A percentile compares a stretch with the other conserved stretches of the same genome.
phyloP scores from a whole-genome alignment of 2,888 invertebrate genomes.

The Coelogynopora nodosa region DNA sequence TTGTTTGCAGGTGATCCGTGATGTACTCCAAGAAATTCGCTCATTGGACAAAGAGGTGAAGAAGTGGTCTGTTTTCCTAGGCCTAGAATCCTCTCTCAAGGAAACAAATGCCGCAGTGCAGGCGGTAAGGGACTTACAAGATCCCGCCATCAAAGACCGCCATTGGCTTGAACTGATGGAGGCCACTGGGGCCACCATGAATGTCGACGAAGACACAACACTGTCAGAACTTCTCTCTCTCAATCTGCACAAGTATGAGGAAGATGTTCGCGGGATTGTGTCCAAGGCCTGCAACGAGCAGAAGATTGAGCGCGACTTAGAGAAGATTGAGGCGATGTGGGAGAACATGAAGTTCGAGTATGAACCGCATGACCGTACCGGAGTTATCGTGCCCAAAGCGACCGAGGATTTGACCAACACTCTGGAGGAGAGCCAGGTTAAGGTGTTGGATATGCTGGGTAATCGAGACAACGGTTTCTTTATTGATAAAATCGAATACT shows the following conservation, averaged over 20 bases:
- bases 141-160: constrained; percentile 87
- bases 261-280: constrained; percentile 89
- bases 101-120: constrained; percentile 37
- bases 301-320: constrained; percentile 91
- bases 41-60: constrained; percentile 40
- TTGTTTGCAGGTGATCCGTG: constrained; percentile 38
- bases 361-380: constrained; percentile 80
- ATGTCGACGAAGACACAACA: constrained; percentile 86
- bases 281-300: constrained; percentile 97
- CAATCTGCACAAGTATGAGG: constrained; percentile 91
- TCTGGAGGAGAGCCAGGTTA: constrained; percentile 90
- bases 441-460: constrained; percentile 89
- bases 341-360: constrained; percentile 80
- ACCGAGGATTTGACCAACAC: constrained; percentile 93
- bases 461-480: constrained; percentile 97
- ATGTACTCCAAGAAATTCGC: constrained; percentile 32
- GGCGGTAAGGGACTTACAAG: constrained; percentile 59
- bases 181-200: constrained; percentile 83
- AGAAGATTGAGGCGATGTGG: constrained; percentile 86
- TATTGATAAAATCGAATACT: constrained; percentile 83
- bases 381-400: constrained; percentile 78
- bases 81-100: constrained; percentile 35
- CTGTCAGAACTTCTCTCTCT: constrained; percentile 82
- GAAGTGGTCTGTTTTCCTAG: constrained; percentile 36
- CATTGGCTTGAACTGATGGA: constrained; percentile 96